These are phyloP conservation scores for Tuberolachnus salignus DNA, from an alignment of 2,888 invertebrate genomes.

Conservation along the genomic window DNA sequence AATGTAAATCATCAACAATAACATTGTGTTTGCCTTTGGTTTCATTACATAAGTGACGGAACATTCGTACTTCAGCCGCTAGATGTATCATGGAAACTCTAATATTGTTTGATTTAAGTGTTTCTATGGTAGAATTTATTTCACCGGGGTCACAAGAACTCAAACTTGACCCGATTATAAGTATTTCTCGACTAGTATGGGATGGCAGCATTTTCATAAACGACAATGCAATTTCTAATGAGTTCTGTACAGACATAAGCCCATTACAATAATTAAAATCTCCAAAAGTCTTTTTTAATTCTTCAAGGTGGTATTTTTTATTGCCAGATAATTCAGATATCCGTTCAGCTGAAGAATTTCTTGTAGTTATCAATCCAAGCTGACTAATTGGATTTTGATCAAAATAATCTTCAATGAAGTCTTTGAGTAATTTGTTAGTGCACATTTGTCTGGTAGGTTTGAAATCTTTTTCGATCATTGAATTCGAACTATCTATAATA, in stretches of 20 bases:
- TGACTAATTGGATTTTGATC: constrained; percentile 99
- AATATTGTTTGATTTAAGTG: constrained; percentile 79
- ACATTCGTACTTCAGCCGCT: constrained; percentile 93
- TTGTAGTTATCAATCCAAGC: constrained; percentile 86
- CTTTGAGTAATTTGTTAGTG: constrained; percentile 84
- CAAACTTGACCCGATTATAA: constrained; percentile 89
- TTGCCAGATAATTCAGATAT: constrained; percentile 89
- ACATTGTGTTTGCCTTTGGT: constrained; percentile 89
- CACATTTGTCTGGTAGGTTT: constrained; percentile 91
- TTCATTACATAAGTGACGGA: constrained; percentile 80
- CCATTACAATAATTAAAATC: constrained; percentile 69
- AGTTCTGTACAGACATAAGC: constrained; percentile 96
- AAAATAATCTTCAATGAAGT: constrained; percentile 95
- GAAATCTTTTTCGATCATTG: constrained; percentile 93
- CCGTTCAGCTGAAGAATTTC: constrained; percentile 93
- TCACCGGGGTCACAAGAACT: constrained; percentile 97
- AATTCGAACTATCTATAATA: constrained; percentile 89
- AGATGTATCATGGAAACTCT: constrained; percentile 94
- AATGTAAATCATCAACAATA: constrained; percentile 81
- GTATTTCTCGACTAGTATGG: constrained; percentile 92
- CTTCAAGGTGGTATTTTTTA: constrained; percentile 78
- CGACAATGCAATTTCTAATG: constrained; percentile 84
- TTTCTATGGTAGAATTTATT: constrained; percentile 81
- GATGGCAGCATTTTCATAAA: constrained; percentile 86
- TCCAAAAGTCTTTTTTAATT: constrained; percentile 60